phyloP scores from a whole-genome alignment of 2,888 invertebrate genomes.

The Acanthosepion pharaonis region DNA sequence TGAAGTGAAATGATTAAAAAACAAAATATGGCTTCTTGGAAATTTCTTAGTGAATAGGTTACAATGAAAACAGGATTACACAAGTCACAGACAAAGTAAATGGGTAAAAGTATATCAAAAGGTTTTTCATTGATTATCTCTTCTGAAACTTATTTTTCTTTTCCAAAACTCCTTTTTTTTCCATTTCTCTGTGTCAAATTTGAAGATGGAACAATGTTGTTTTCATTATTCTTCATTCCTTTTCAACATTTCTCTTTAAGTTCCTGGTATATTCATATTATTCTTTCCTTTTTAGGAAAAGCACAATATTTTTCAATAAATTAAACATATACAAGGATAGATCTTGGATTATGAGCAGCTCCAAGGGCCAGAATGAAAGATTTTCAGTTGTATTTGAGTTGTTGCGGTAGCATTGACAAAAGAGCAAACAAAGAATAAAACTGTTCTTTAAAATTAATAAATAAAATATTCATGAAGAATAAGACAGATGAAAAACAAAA shows the following conservation, averaged over 20 bases:
- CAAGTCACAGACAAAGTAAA: background rate
- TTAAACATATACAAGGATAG: no score
- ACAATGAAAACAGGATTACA: background rate
- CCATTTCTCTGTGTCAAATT: background rate
- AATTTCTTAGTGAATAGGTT: background rate
- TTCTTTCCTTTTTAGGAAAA: background rate
- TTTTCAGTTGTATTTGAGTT: no score
- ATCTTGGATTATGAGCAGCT: no score
- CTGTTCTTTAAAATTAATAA: no score
- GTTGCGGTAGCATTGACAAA: no score
- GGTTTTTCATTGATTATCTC: background rate
- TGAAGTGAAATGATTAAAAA: no score
- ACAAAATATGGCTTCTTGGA: background rate
- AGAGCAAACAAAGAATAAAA: no score
- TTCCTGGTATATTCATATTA: background rate
- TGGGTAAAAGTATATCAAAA: background rate
- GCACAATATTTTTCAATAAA: no score
- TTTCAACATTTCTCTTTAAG: background rate
- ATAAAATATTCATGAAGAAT: no score
- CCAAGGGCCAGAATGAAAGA: no score
- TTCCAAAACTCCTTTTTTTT: background rate
- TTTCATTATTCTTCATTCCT: background rate
- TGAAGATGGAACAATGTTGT: background rate
- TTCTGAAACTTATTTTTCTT: background rate
- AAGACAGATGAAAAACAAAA: no score